Conservation (phyloP, 2,888 invertebrate species). For the Drosophila koepferae region DNA sequence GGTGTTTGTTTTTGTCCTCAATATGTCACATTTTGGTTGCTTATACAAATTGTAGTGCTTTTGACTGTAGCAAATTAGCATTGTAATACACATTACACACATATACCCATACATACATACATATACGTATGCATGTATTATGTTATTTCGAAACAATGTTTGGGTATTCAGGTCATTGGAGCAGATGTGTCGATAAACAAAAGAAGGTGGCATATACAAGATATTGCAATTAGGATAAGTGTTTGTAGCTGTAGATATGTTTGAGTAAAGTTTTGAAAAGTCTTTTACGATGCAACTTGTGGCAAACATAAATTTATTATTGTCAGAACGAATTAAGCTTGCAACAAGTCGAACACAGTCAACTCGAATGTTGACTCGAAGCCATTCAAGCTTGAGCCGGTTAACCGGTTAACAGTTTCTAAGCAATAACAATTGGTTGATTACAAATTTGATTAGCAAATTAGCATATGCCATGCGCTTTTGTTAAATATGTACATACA, state of each 20-base stretch:
- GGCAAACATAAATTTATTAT: background rate
- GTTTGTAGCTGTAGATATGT: background rate
- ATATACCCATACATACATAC: background rate
- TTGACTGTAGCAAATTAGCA: background rate
- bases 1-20: slow-evolving; percentile 55
- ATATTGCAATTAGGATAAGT: slow-evolving; percentile 1
- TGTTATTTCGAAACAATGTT: slow-evolving; percentile 2
- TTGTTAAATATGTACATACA: background rate
- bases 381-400: background rate
- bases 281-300: background rate
- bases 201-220: background rate
- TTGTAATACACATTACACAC: background rate
- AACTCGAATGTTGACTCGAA: slow-evolving; percentile 9
- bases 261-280: background rate
- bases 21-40: slow-evolving; percentile 66
- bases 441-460: background rate
- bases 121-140: background rate
- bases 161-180: slow-evolving; percentile 18
- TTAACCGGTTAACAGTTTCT: slow-evolving; percentile 2
- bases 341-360: background rate
- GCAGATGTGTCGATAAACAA: slow-evolving; percentile 12
- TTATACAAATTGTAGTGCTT: slow-evolving; percentile 38
- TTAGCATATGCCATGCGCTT: background rate
- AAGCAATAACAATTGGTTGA: background rate
- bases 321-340: background rate